Percentiles rank a stretch among this genome's conserved stretches.
Conservation (phyloP, 2,113 vertebrate genomes). For the Clarias macrocephalus region DNA sequence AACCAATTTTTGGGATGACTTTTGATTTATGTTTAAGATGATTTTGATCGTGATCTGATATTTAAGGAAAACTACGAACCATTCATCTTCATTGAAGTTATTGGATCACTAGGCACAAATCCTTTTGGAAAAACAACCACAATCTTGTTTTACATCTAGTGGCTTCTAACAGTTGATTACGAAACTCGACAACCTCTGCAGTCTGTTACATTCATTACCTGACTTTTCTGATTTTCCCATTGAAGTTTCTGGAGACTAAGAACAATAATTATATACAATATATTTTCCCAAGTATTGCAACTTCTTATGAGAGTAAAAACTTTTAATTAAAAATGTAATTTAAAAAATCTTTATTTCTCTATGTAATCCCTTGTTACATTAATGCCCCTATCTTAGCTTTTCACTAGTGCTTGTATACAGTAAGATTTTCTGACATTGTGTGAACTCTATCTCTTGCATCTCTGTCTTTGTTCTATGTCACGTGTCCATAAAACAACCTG, state of each 20-base stretch:
- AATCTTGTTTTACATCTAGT: neutral
- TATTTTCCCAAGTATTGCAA: neutral
- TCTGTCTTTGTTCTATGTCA: too few species aligned
- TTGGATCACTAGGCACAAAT: neutral
- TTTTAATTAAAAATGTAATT: too few species aligned
- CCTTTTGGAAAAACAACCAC: neutral
- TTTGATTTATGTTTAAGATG: neutral
- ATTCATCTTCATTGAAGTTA: neutral
- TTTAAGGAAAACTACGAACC: neutral
- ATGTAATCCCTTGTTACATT: too few species aligned
- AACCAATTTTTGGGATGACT: neutral
- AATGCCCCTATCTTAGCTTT: too few species aligned
- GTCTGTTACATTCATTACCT: constrained; percentile 9
- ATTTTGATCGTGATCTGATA: neutral
- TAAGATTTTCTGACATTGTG: too few species aligned
- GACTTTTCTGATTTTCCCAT: neutral
- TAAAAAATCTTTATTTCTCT: too few species aligned
- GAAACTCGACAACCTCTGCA: neutral
- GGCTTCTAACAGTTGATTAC: neutral
- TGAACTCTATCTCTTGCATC: too few species aligned
- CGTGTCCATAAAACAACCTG: too few species aligned
- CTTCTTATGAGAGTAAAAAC: neutral
- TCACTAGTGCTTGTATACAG: too few species aligned
- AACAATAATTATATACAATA: neutral
- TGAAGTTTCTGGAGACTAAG: neutral